Evolutionary conservation across 2,113 vertebrate genomes (phyloP), one percentile per base, ranked within the genome.

Genomic region (Salvelinus sp.): DNA sequence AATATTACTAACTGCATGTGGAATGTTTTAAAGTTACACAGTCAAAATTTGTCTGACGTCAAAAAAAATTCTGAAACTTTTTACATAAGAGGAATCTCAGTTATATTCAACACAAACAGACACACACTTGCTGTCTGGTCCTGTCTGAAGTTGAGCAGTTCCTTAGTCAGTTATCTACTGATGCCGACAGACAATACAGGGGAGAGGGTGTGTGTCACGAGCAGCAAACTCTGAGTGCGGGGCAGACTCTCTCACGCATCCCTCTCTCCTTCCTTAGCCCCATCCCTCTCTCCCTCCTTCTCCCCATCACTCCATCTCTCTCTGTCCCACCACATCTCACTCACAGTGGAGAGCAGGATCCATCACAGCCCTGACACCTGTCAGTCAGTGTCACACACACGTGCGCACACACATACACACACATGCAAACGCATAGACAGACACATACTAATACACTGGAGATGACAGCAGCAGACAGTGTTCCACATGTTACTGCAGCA

Each of bases 151-250:
- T 38, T 79, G 85, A 88, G 84, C 83, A 84, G 89, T 79, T 85
- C 81, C 83, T 87, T 85, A 85, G 82, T 92, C 91, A 9, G 33
- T 38, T 38, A 86, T 89, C 88, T 87, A 79, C 82, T 91, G 87
- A 91, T 89, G 80, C 89, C 86, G 86, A 91, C 83, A 73, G 91
- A 93, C 90, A 92, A 91, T 86, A 91, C 7, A 6, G 7, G 79
- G 85, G 78, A 79, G 85, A 66, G 83, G 85, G 75, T 78, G 87
- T 72, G 60, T 87, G 86, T 90, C 88, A 90, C 74, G 78, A 84
- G 82, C 75, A 78, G 74, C 79, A 78, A 85, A 83, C 77, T 85
- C 82, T 80, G 88, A 79, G 82, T 78, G 81, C 83, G 82, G 85
- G 88, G 86, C 7, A 38, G 83, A 82, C 63, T 77, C 82, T 80